These are phyloP conservation scores for Koerneria pararmatus DNA, from an alignment of 2,888 invertebrate species.

Conservation along the genomic window DNA sequence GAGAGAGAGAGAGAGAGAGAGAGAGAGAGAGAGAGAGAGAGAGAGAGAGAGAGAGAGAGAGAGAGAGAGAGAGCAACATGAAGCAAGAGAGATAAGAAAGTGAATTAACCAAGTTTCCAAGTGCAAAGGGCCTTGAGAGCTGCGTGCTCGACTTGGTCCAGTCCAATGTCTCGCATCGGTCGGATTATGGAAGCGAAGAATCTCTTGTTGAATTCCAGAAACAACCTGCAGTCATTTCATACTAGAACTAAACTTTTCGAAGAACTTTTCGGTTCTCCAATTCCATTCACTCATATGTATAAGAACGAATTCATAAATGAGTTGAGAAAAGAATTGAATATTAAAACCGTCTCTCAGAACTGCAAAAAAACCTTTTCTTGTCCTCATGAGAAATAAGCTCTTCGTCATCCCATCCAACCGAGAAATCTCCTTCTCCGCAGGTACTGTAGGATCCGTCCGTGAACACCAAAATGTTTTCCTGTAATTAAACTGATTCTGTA, in stretches of 20 bases:
- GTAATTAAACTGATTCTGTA: background rate
- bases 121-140: conserved; percentile 38
- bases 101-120: conserved; percentile 37
- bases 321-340: background rate
- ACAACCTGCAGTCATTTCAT: conserved; percentile 8
- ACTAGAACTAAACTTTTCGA: too few species aligned
- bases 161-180: conserved; percentile 7
- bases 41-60: background rate
- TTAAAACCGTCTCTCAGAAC: background rate
- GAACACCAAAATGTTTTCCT: conserved; percentile 19
- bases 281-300: too few species aligned
- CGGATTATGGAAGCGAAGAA: conserved; percentile 11
- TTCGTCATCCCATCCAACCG: conserved; percentile 43
- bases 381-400: conserved; percentile 30
- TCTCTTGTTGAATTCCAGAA: conserved; percentile 15
- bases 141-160: conserved; percentile 37
- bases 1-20: background rate
- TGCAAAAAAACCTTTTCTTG: conserved; percentile 32
- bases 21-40: background rate
- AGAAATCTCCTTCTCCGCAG: conserved; percentile 27
- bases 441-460: conserved; percentile 20
- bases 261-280: too few species aligned
- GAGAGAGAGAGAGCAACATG: background rate
- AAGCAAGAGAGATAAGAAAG: background rate
- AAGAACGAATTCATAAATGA: background rate